Percentiles rank a stretch among this genome's conserved stretches.
These are phyloP conservation scores for Mythimna loreyi DNA, from an alignment of 2,888 invertebrate species.

Conservation along the genomic window DNA sequence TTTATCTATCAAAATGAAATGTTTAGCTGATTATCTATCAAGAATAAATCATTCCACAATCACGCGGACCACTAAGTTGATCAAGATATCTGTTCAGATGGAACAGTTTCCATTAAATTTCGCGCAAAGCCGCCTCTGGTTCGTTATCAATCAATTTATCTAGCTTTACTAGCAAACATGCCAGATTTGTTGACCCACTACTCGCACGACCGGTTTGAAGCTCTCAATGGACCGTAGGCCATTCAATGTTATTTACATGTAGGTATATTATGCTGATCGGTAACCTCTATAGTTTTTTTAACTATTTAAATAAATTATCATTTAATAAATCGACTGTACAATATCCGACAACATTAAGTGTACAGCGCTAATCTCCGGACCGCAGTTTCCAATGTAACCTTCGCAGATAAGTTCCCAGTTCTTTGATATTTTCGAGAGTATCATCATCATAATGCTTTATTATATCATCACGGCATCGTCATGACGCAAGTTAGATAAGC, in stretches of 20 bases:
- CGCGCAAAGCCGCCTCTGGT: constrained; percentile 80
- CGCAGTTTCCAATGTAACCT: constrained; percentile 48
- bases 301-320: constrained; percentile 53
- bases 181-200: constrained; percentile 83
- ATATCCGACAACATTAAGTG: constrained; percentile 29
- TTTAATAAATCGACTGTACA: constrained; percentile 36
- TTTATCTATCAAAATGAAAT: constrained; percentile 51
- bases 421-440: constrained; percentile 50
- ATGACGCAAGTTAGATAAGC: constrained; percentile 60
- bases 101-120: constrained; percentile 85
- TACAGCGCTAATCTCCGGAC: constrained; percentile 29
- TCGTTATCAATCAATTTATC: constrained; percentile 89
- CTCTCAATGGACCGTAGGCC: constrained; percentile 78
- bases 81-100: constrained; percentile 79
- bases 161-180: constrained; percentile 79
- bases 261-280: constrained; percentile 50
- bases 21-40: constrained; percentile 66
- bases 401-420: constrained; percentile 52
- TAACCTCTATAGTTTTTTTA: constrained; percentile 54
- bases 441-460: constrained; percentile 53
- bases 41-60: constrained; percentile 78
- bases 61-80: constrained; percentile 74
- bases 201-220: constrained; percentile 78
- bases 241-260: constrained; percentile 71
- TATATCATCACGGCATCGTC: constrained; percentile 58